phyloP scores from a whole-genome alignment of 2,113 vertebrate species.

The Zingel zingel region DNA sequence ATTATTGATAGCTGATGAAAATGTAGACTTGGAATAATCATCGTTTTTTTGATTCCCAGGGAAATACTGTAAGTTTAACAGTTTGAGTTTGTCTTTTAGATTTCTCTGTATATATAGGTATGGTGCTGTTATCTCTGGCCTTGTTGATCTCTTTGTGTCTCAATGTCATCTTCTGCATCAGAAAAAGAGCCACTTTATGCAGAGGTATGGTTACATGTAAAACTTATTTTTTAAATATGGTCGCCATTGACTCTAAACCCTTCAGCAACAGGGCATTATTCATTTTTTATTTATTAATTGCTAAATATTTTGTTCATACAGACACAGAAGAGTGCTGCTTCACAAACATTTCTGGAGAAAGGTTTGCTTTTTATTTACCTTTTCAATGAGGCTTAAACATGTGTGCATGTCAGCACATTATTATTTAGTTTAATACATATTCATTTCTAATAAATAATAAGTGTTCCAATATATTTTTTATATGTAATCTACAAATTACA shows the following conservation, averaged over 20 bases:
- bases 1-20: not conserved
- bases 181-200: conserved; percentile 18
- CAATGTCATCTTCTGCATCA: conserved; percentile 73
- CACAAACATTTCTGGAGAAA: conserved; percentile 36
- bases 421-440: not conserved
- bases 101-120: not conserved
- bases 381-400: not conserved
- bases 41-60: not conserved
- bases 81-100: conserved; percentile 32
- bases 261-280: not conserved
- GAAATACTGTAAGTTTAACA: no score
- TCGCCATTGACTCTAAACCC: not conserved
- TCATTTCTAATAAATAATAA: not conserved
- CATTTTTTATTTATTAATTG: no score
- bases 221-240: not conserved
- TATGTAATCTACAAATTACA: not conserved
- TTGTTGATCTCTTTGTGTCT: conserved; percentile 75
- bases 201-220: conserved; percentile 61
- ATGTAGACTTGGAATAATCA: not conserved
- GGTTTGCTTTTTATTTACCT: conserved; percentile 48
- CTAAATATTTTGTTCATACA: conserved; percentile 48
- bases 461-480: not conserved
- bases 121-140: conserved; percentile 59
- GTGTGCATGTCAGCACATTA: not conserved
- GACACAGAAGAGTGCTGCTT: conserved; percentile 35